These are phyloP conservation scores for Boloria euphrosyne DNA, from an alignment of 2,888 invertebrate genomes.

Conservation along the genomic window DNA sequence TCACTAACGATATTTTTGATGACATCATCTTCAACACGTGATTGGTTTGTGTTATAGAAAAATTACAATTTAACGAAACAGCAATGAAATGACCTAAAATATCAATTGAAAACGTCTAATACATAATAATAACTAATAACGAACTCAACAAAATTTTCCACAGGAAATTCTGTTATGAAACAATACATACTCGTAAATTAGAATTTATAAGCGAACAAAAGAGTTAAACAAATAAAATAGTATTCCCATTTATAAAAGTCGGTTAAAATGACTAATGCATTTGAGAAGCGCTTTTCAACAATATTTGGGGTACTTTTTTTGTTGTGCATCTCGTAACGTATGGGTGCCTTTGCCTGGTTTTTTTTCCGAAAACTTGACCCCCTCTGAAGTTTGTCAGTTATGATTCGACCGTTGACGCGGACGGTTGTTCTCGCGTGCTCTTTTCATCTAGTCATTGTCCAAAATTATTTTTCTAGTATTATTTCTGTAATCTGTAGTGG, in stretches of 20 bases:
- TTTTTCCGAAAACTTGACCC: slow-evolving; percentile 76
- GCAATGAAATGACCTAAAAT: not conserved
- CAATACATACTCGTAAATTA: too few species aligned
- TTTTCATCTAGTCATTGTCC: slow-evolving; percentile 78
- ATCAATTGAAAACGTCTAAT: not conserved
- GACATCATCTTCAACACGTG: slow-evolving; percentile 34
- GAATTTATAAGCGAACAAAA: not conserved
- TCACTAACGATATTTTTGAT: slow-evolving; percentile 35
- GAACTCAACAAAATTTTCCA: too few species aligned
- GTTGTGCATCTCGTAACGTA: slow-evolving; percentile 79
- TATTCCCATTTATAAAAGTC: not conserved
- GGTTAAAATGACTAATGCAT: slow-evolving; percentile 42
- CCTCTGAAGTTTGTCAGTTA: slow-evolving; percentile 64
- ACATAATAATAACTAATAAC: not conserved
- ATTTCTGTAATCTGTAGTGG: slow-evolving; percentile 40
- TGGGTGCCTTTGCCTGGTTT: slow-evolving; percentile 73
- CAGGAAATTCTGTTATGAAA: not conserved
- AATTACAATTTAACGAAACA: not conserved
- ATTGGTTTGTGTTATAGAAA: slow-evolving; percentile 18
- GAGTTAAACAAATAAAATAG: not conserved
- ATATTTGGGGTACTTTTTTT: slow-evolving; percentile 81
- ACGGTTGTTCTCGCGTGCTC: slow-evolving; percentile 69
- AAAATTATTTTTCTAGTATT: slow-evolving; percentile 60
- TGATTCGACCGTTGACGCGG: slow-evolving; percentile 73
- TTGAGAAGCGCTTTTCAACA: slow-evolving; percentile 70